Percentiles rank a stretch among this genome's conserved stretches.
These are phyloP conservation scores for Bubo bubo DNA, from an alignment of 2,113 vertebrate genomes.

Conservation along the genomic window DNA sequence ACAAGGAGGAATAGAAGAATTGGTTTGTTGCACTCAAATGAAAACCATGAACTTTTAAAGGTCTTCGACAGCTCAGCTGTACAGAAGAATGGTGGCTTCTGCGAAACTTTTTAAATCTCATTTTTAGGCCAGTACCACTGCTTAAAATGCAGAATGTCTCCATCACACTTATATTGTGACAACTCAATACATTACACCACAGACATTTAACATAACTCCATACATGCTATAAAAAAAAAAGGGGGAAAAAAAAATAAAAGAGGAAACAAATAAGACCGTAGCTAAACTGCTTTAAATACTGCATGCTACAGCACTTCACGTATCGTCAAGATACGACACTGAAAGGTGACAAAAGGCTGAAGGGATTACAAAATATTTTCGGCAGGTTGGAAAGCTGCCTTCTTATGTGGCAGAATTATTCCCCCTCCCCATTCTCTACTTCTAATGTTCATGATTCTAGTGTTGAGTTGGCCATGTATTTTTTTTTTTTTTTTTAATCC, in stretches of 20 bases:
- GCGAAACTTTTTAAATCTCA: background rate
- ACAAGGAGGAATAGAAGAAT: background rate
- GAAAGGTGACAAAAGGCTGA: slow-evolving; percentile 72
- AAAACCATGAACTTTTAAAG: background rate
- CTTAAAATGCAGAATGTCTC: slow-evolving; percentile 71
- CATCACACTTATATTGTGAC: background rate
- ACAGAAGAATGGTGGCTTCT: slow-evolving; percentile 34
- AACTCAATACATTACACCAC: slow-evolving; percentile 67
- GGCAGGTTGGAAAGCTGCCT: slow-evolving; percentile 63
- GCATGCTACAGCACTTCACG: slow-evolving; percentile 87
- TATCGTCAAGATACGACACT: slow-evolving; percentile 66
- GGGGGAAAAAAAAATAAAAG: background rate
- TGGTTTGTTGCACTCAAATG: background rate
- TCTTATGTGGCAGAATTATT: slow-evolving; percentile 56
- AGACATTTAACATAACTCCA: slow-evolving; percentile 67
- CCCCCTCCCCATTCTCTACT: slow-evolving; percentile 68
- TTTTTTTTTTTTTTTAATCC: slow-evolving; percentile 26
- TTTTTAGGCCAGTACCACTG: slow-evolving; percentile 51
- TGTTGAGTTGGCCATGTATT: slow-evolving; percentile 71
- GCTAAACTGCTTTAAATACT: slow-evolving; percentile 83
- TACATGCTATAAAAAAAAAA: slow-evolving; percentile 72
- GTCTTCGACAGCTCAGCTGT: slow-evolving; percentile 22
- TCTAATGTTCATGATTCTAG: slow-evolving; percentile 79
- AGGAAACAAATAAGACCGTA: slow-evolving; percentile 66
- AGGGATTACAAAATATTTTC: slow-evolving; percentile 62